These are phyloP conservation scores for Condylura cristata DNA, from an alignment of 2,113 vertebrate species.

Conservation along the genomic window DNA sequence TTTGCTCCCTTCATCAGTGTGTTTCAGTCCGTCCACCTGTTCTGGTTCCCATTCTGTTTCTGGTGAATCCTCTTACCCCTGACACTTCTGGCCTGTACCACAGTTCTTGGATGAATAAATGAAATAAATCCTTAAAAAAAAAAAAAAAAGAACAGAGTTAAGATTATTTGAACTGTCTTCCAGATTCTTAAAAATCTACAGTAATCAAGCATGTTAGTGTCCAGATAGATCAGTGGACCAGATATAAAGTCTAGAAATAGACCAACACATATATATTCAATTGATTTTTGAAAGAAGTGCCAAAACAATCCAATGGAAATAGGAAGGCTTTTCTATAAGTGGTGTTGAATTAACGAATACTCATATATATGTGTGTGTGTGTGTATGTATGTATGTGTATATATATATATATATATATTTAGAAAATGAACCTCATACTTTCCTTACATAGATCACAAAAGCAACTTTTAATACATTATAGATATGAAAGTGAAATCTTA, in stretches of 20 bases:
- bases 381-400: too few species aligned
- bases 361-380: not conserved
- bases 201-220: constrained; percentile 36
- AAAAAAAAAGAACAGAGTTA: constrained; percentile 7
- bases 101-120: too few species aligned
- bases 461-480: not conserved
- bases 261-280: not conserved
- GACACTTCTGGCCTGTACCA: too few species aligned
- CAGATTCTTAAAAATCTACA: constrained; percentile 34
- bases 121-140: too few species aligned
- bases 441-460: not conserved
- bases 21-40: too few species aligned
- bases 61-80: too few species aligned
- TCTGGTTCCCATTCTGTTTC: too few species aligned
- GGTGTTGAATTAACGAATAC: not conserved
- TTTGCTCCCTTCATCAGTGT: too few species aligned
- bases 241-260: constrained; percentile 51
- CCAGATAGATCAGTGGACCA: constrained; percentile 31
- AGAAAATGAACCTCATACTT: not conserved
- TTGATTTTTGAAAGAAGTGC: constrained; percentile 17
- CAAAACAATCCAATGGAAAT: not conserved
- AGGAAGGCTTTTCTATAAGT: not conserved
- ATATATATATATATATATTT: not conserved
- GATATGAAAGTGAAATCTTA: not conserved
- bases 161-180: constrained; percentile 14